These are phyloP conservation scores for Pristis pectinata DNA, from an alignment of 2,797 vertebrate genomes.

Conservation along the genomic window DNA sequence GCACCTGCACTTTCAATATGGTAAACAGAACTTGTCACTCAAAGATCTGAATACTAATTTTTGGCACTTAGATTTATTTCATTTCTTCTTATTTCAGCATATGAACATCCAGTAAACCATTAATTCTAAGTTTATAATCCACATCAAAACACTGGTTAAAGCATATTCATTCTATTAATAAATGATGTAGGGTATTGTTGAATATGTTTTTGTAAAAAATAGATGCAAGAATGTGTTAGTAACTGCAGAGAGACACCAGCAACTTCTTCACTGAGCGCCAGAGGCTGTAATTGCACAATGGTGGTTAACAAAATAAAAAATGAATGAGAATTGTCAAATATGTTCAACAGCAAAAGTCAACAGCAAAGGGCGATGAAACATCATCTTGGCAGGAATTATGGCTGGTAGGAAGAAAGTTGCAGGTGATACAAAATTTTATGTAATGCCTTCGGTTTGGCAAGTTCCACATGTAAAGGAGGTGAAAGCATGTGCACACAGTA, in stretches of 20 bases:
- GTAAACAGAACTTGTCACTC: not conserved
- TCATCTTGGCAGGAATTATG: not conserved
- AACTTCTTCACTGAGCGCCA: not conserved
- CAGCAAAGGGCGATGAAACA: not conserved
- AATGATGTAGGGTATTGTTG: not conserved
- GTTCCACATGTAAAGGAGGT: not conserved
- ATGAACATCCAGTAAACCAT: not conserved
- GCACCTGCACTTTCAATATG: not conserved
- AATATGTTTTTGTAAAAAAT: not conserved
- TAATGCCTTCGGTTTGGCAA: not conserved
- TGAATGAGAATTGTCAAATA: not conserved
- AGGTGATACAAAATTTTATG: not conserved
- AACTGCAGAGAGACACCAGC: not conserved
- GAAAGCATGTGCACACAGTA: conserved; percentile 48
- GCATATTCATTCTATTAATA: not conserved
- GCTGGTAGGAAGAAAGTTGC: not conserved
- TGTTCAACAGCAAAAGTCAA: not conserved
- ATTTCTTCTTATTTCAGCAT: not conserved
- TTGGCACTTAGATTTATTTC: not conserved
- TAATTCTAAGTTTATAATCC: not conserved
- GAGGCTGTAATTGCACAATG: not conserved
- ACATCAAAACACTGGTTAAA: not conserved
- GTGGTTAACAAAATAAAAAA: not conserved
- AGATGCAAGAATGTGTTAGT: not conserved
- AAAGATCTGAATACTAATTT: not conserved